These are phyloP conservation scores for Numenius phaeopus DNA, from an alignment of 2,797 vertebrate species.

Conservation along the genomic window DNA sequence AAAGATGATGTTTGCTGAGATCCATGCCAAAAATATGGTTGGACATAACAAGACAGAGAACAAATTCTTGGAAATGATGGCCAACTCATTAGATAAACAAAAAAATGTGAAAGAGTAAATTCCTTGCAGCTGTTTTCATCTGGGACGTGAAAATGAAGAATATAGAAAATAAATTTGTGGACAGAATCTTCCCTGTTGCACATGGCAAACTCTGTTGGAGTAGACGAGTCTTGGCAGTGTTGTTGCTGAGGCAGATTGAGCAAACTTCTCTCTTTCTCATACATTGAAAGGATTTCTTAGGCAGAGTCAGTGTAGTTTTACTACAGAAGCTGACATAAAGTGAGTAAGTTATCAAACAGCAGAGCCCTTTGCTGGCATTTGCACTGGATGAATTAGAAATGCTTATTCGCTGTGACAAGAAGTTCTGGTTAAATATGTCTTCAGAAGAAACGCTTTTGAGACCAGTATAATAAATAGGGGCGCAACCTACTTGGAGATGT, in stretches of 20 bases:
- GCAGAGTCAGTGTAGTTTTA: not conserved
- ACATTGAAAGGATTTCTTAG: not conserved
- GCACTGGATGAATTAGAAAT: not conserved
- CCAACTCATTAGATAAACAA: not conserved
- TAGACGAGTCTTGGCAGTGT: not conserved
- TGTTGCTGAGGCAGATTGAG: not conserved
- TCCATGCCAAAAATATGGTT: not conserved
- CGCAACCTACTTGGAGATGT: not conserved
- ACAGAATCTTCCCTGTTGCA: not conserved
- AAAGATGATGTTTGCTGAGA: not conserved
- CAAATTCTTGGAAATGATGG: not conserved
- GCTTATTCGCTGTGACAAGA: not conserved
- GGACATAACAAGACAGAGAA: not conserved
- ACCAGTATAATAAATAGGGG: not conserved
- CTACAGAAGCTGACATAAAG: not conserved
- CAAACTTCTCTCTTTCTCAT: not conserved
- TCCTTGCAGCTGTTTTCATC: not conserved
- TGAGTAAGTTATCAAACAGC: not conserved
- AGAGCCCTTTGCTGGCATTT: not conserved
- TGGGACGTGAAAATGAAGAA: not conserved
- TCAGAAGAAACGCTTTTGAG: not conserved
- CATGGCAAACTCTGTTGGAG: not conserved
- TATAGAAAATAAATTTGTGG: not conserved
- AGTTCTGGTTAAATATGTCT: not conserved
- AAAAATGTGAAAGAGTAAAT: not conserved